Evolutionary conservation across 2,113 vertebrate genomes (phyloP).

Genomic region (Maylandia zebra): DNA sequence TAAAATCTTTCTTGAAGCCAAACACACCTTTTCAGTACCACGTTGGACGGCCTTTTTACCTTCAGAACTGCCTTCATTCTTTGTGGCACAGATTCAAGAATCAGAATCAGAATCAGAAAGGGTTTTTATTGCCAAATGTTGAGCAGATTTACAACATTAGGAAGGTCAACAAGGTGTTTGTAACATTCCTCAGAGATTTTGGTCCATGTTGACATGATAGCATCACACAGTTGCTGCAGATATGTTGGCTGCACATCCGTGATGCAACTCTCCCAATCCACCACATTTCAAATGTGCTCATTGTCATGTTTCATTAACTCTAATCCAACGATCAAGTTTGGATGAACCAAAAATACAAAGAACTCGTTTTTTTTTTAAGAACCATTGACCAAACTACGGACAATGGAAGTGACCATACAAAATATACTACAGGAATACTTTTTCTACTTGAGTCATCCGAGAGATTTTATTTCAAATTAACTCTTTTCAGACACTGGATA

Average conservation of each 20-base stretch:
- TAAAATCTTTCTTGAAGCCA: neutral
- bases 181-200: neutral
- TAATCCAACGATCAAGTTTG: neutral
- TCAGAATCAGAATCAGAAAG: too few relatives aligned
- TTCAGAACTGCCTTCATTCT: neutral
- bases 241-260: neutral
- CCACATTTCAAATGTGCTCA: neutral
- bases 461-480: neutral
- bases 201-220: neutral
- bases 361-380: neutral
- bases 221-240: neutral
- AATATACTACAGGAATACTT: neutral
- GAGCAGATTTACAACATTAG: too few relatives aligned
- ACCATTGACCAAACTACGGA: neutral
- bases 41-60: accelerated
- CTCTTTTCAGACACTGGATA: neutral
- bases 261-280: neutral
- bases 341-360: neutral
- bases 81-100: neutral
- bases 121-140: too few relatives aligned
- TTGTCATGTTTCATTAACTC: neutral
- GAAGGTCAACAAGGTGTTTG: neutral
- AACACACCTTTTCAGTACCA: neutral
- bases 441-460: neutral
- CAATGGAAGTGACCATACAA: neutral